Evolutionary conservation across 2,797 vertebrate genomes (phyloP).

Genomic region (Hyperoplus lanceolatus): DNA sequence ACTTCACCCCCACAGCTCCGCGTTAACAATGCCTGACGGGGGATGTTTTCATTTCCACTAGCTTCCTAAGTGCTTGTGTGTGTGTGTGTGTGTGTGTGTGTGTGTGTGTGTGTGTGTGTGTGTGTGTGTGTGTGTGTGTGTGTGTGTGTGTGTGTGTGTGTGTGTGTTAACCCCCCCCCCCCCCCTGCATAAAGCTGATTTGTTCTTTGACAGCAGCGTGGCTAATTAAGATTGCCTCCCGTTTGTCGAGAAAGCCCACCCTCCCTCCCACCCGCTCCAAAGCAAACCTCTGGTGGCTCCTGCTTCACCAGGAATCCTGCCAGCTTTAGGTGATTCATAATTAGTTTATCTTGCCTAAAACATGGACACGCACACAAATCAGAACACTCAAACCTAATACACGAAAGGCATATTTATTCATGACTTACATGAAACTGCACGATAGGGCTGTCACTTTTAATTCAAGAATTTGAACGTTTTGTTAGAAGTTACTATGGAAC

Average conservation of each 20-base stretch:
- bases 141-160: too few relatives aligned
- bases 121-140: slow-evolving; percentile 14
- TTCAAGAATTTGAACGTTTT: too few relatives aligned
- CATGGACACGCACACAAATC: background rate
- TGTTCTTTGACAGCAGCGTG: slow-evolving; percentile 52
- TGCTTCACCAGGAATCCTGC: slow-evolving; percentile 32
- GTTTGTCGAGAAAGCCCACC: slow-evolving; percentile 41
- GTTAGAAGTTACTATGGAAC: too few relatives aligned
- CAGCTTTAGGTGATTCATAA: slow-evolving; percentile 35
- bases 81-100: slow-evolving; percentile 1
- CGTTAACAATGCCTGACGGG: slow-evolving; percentile 9
- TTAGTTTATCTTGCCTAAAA: slow-evolving; percentile 22
- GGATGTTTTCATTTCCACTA: slow-evolving; percentile 28
- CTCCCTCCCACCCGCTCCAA: slow-evolving; percentile 3
- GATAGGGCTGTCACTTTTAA: too few relatives aligned
- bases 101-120: slow-evolving; percentile 4
- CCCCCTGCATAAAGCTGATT: slow-evolving; percentile 38
- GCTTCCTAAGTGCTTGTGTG: background rate
- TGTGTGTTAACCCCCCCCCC: background rate
- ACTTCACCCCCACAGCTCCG: background rate
- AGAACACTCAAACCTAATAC: background rate
- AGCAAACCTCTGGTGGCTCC: slow-evolving; percentile 24
- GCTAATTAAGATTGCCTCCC: slow-evolving; percentile 66
- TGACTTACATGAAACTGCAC: background rate
- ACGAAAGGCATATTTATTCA: background rate